Evolutionary conservation across 2,888 invertebrate species (phyloP).

Genomic region (Pyralis farinalis): DNA sequence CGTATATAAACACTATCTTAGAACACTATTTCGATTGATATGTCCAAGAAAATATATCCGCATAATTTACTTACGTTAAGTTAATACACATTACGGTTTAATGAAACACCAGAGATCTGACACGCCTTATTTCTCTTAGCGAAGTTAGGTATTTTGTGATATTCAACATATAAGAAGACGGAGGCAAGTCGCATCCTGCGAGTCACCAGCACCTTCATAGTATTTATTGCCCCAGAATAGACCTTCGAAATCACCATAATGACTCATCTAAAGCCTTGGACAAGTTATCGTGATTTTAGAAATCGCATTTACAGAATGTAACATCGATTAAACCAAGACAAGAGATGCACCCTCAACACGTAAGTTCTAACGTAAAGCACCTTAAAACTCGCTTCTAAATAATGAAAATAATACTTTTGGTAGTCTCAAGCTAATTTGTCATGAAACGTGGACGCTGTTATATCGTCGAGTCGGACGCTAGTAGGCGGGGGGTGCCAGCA

Average conservation of each 20-base stretch:
- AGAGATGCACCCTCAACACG: constrained; percentile 49
- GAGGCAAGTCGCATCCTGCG: constrained; percentile 67
- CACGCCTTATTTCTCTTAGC: constrained; percentile 53
- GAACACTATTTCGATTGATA: constrained; percentile 65
- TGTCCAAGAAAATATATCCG: constrained; percentile 58
- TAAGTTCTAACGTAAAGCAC: constrained; percentile 45
- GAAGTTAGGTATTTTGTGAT: constrained; percentile 66
- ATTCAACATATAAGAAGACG: constrained; percentile 63
- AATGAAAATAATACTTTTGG: constrained; percentile 74
- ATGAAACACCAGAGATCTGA: constrained; percentile 71
- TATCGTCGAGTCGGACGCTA: constrained; percentile 55
- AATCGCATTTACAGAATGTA: constrained; percentile 53
- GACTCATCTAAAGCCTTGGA: constrained; percentile 42
- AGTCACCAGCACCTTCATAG: constrained; percentile 78
- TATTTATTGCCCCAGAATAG: constrained; percentile 57
- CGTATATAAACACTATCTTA: constrained; percentile 75
- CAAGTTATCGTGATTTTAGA: constrained; percentile 38
- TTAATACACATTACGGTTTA: constrained; percentile 67
- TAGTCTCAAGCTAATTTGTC: constrained; percentile 60
- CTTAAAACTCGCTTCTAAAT: constrained; percentile 41
- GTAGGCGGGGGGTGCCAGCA: constrained; percentile 76
- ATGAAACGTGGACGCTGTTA: constrained; percentile 29
- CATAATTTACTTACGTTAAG: constrained; percentile 66
- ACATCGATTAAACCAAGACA: constrained; percentile 38
- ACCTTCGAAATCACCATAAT: constrained; percentile 57